These are phyloP conservation scores for Sinhomidia bicolor DNA, from an alignment of 2,888 invertebrate genomes.

Conservation along the genomic window DNA sequence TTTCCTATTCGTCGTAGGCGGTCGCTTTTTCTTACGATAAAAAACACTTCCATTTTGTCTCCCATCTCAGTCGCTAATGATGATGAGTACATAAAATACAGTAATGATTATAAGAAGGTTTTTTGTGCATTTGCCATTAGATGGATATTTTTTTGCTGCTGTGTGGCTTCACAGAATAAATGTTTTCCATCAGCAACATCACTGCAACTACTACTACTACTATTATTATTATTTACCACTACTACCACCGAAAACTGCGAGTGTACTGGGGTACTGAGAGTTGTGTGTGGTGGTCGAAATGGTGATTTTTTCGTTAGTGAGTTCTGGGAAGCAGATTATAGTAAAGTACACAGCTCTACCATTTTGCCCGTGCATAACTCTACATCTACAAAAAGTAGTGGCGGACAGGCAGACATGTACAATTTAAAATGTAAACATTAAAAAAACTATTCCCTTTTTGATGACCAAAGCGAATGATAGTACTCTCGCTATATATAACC, in stretches of 20 bases:
- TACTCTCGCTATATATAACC: too few relatives aligned
- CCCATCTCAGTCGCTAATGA: conserved; percentile 62
- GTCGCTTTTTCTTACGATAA: conserved; percentile 42
- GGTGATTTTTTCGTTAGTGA: conserved; percentile 15
- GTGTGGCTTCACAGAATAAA: too few relatives aligned
- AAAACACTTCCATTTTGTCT: conserved; percentile 64
- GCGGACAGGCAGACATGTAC: not conserved
- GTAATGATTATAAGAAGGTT: conserved; percentile 54
- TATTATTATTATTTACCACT: not conserved
- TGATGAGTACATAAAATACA: conserved; percentile 68
- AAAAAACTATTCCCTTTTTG: conserved; percentile 2
- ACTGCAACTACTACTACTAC: not conserved
- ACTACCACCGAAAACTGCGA: not conserved
- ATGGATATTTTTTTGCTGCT: conserved; percentile 9
- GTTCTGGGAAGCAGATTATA: conserved; percentile 19
- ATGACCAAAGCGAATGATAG: too few relatives aligned
- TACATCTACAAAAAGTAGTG: not conserved
- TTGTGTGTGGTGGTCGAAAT: not conserved
- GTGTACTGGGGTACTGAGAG: not conserved
- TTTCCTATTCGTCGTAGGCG: not conserved
- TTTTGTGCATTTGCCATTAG: conserved; percentile 20
- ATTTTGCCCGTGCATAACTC: not conserved
- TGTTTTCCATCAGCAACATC: not conserved
- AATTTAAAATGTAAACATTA: conserved; percentile 16
- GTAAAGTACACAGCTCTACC: not conserved